Evolutionary conservation across 1,140 invertebrate genomes (phyloP).

Genomic region (Drosophila pandora): DNA sequence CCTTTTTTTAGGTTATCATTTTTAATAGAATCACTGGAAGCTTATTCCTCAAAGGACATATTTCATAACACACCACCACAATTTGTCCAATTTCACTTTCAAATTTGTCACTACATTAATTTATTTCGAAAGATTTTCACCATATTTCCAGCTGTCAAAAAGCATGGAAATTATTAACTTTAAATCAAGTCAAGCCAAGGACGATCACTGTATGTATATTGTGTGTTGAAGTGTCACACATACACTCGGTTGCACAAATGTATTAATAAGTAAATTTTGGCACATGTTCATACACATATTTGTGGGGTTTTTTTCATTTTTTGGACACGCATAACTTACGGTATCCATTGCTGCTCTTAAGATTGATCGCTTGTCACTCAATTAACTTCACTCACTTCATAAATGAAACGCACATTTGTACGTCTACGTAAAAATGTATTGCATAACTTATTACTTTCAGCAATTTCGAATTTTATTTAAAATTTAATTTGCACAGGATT

Average conservation of each 20-base stretch:
- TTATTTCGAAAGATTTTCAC: neutral
- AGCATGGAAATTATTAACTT: conserved; percentile 3
- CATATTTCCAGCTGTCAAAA: neutral
- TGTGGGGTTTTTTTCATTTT: conserved; percentile 8
- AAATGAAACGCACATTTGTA: conserved; percentile 29
- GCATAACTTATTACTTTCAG: conserved; percentile 54
- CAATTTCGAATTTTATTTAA: conserved; percentile 25
- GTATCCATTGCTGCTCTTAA: conserved; percentile 34
- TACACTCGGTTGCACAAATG: conserved; percentile 26
- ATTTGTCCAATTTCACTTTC: neutral
- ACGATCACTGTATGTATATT: conserved; percentile 9
- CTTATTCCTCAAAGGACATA: too few species aligned
- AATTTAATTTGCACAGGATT: conserved; percentile 19
- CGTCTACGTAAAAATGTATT: conserved; percentile 47
- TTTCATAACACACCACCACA: too few species aligned
- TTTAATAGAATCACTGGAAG: neutral
- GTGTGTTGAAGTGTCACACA: neutral
- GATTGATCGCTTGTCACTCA: conserved; percentile 37
- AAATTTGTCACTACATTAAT: neutral
- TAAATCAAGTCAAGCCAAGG: neutral
- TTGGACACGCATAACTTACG: conserved; percentile 48
- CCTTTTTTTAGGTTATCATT: neutral
- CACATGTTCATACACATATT: conserved; percentile 23
- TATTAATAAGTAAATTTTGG: conserved; percentile 54
- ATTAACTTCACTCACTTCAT: conserved; percentile 32